A percentile compares a stretch with the other conserved stretches of the same genome.
phyloP scores from a whole-genome alignment of 2,797 vertebrate species.

The Enoplosus armatus region DNA sequence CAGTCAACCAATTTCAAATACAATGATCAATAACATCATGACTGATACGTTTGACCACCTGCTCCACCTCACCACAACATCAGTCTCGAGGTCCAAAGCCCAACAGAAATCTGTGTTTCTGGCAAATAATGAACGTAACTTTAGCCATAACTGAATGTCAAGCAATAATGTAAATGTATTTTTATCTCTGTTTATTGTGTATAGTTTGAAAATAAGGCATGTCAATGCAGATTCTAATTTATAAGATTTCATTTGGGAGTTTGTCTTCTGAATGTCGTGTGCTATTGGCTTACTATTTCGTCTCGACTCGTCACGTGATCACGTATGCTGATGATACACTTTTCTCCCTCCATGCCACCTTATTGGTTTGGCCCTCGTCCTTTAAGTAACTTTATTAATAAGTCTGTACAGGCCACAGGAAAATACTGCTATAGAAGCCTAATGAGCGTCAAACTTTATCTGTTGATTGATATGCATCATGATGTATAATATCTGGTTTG shows the following conservation, averaged over 20 bases:
- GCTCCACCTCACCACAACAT: conserved; percentile 77
- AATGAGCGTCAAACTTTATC: conserved; percentile 88
- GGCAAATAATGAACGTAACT: conserved; percentile 53
- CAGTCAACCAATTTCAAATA: not conserved
- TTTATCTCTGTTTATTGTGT: conserved; percentile 80
- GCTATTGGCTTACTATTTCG: conserved; percentile 45
- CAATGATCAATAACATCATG: not conserved
- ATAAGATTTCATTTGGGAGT: conserved; percentile 70
- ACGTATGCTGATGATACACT: conserved; percentile 82
- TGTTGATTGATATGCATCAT: conserved; percentile 91
- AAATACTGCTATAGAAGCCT: conserved; percentile 87
- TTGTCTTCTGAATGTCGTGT: conserved; percentile 57
- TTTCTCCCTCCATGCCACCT: conserved; percentile 80
- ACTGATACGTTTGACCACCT: not conserved
- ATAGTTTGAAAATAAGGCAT: conserved; percentile 90
- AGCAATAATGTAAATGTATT: conserved; percentile 93
- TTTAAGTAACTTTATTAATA: conserved; percentile 86
- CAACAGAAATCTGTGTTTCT: conserved; percentile 71
- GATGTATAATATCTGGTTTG: conserved; percentile 90
- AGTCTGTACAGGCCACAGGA: conserved; percentile 89
- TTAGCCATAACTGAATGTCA: conserved; percentile 94
- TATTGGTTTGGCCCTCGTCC: conserved; percentile 81
- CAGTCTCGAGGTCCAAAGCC: conserved; percentile 87
- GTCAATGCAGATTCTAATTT: conserved; percentile 89
- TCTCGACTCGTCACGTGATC: conserved; percentile 84